Conservation (phyloP, 2,797 vertebrate genomes). For the Helicolenus hilgendorfi region DNA sequence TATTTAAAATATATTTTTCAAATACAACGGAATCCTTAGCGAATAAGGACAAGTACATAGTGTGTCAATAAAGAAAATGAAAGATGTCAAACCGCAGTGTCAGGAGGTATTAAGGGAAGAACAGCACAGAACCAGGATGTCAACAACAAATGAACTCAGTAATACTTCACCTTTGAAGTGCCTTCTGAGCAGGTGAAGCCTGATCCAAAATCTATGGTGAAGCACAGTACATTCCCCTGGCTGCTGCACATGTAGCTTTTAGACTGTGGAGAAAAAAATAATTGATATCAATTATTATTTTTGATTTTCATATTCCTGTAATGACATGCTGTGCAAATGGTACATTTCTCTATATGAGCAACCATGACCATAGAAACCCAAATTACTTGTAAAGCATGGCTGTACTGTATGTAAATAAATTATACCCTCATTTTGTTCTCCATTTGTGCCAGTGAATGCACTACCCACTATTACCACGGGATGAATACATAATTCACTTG, state of each 20-base stretch:
- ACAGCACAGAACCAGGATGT: not conserved
- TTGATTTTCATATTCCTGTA: not conserved
- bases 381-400: not conserved
- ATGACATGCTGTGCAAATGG: not conserved
- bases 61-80: not conserved
- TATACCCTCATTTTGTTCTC: not conserved
- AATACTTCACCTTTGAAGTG: conserved; percentile 92
- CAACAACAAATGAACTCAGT: not conserved
- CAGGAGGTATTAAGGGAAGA: not conserved
- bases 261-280: conserved; percentile 87
- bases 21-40: not conserved
- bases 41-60: not conserved
- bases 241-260: conserved; percentile 95
- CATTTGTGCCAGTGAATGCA: not conserved
- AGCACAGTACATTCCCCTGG: conserved; percentile 92
- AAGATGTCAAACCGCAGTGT: not conserved
- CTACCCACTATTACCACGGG: not conserved
- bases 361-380: not conserved
- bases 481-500: not conserved
- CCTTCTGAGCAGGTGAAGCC: conserved; percentile 95
- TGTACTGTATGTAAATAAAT: not conserved
- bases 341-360: not conserved
- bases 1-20: not conserved
- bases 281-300: conserved; percentile 14
- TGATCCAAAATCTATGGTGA: conserved; percentile 93